Base-by-base conservation (phyloP, 2,113 vertebrate genomes). In the Theropithecus gelada region DNA sequence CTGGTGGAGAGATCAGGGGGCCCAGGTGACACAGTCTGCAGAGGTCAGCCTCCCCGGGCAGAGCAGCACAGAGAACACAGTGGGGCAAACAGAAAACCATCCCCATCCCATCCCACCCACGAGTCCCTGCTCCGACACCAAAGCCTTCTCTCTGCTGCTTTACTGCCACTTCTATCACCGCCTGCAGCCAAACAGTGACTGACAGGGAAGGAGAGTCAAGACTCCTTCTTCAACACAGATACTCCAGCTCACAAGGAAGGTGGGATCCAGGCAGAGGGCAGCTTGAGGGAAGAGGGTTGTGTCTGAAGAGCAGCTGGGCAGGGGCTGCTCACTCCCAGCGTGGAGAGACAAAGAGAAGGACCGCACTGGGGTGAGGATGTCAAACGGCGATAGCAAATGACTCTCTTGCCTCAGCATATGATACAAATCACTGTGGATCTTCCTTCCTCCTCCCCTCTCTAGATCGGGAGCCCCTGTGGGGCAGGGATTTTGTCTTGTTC, bases 301-400 rank as follows among this genome's bases (percentile, higher is more conserved):
- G 27, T 64, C 61, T 32, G 61, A 64, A 64, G 61, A 12, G 61
- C 61, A 64, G 5, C 66, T 22, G 32, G 72, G 30, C 14, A 43
- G 0, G 27, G 40, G 52, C 72, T 22, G 38, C 38, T 43, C 18
- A 18, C 57, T 66, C 81, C 38, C 57, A 78, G 25, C 18, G 14
- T 13, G 83, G 40, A 40, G 23, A 66, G 64, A 61, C 32, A 10
- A 55, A 68, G 59, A 23, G 23, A 30, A 22, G 55, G 43, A 75
- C 38, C n/a, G 38, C 70, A 5, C 5, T 0, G 3, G 40, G 22
- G 8, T 9, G 14, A 17, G 17, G 70, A 27, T 32, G 57, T 80
- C 59, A 16, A 52, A 25, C 0, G 35, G 45, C 0, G 0, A 57
- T 5, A 20, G 11, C 3, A 30, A 43, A 11, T 20, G 76, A n/a